Percentiles rank a stretch among this genome's conserved stretches.
Evolutionary conservation across 2,797 vertebrate species (phyloP).

Genomic region (Ctenosaura bakeri): DNA sequence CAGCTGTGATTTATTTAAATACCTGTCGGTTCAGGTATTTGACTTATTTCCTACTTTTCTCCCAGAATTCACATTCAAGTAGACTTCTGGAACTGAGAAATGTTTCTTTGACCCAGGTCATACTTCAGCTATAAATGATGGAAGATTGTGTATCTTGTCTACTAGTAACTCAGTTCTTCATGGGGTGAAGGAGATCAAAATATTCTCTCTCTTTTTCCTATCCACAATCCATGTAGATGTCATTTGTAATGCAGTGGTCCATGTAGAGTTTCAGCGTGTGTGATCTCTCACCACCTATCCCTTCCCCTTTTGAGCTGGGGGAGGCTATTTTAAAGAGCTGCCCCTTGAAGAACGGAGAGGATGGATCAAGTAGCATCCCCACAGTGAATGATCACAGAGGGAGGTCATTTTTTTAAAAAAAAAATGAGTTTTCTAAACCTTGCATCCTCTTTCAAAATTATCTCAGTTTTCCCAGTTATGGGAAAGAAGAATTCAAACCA

Average conservation of each 20-base stretch:
- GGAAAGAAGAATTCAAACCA: neutral
- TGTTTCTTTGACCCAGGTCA: neutral
- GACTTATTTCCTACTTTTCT: too few species aligned
- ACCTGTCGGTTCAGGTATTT: too few species aligned
- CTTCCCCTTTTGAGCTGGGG: neutral
- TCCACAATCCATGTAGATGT: neutral
- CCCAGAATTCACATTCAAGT: neutral
- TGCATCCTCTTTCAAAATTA: neutral
- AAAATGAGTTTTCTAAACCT: neutral
- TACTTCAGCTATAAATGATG: neutral
- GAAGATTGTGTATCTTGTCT: neutral
- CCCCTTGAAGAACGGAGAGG: neutral
- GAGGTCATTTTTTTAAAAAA: neutral
- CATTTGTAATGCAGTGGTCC: neutral
- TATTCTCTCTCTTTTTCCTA: too few species aligned
- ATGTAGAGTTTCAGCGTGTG: neutral
- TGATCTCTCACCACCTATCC: neutral
- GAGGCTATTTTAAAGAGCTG: neutral
- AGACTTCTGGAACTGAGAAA: neutral
- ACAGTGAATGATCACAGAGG: neutral
- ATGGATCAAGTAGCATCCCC: too few species aligned
- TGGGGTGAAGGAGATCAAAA: neutral
- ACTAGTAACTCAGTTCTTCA: neutral
- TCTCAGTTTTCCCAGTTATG: neutral
- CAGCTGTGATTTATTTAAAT: too few species aligned